These are phyloP conservation scores for Leucopternis melanops DNA, from an alignment of 2,113 vertebrate species.

Conservation along the genomic window DNA sequence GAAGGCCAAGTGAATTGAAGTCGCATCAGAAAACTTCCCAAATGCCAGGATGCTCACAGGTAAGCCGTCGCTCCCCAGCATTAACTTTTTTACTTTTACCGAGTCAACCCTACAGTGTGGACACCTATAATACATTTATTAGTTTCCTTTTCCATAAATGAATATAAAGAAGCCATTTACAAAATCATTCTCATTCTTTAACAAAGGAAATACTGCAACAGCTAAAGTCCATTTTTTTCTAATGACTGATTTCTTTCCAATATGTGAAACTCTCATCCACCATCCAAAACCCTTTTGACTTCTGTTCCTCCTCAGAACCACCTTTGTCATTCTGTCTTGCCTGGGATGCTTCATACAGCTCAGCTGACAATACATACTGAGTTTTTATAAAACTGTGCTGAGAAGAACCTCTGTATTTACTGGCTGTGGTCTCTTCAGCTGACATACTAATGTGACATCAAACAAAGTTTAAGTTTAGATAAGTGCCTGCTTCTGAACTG, in stretches of 20 bases:
- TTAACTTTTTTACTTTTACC: not conserved
- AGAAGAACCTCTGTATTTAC: not conserved
- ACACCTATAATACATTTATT: not conserved
- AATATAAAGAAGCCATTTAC: not conserved
- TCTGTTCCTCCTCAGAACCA: not conserved
- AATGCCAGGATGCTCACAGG: not conserved
- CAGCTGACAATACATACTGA: not conserved
- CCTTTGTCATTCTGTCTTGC: not conserved
- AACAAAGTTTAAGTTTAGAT: not conserved
- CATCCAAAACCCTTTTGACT: not conserved
- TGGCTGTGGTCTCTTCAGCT: not conserved
- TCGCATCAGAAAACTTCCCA: not conserved
- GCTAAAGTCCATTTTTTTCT: not conserved
- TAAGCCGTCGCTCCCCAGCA: not conserved
- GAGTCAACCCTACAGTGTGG: not conserved
- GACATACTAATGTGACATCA: not conserved
- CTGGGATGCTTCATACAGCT: not conserved
- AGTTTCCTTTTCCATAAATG: not conserved
- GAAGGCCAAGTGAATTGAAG: not conserved
- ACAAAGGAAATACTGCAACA: not conserved
- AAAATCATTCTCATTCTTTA: not conserved
- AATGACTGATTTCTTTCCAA: not conserved
- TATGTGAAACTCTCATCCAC: not conserved
- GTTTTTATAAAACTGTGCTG: not conserved
- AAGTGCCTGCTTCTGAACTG: not conserved